A percentile compares a stretch with the other conserved stretches of the same genome.
Evolutionary conservation across 2,113 vertebrate species (phyloP).

Genomic region (Junco hyemalis): DNA sequence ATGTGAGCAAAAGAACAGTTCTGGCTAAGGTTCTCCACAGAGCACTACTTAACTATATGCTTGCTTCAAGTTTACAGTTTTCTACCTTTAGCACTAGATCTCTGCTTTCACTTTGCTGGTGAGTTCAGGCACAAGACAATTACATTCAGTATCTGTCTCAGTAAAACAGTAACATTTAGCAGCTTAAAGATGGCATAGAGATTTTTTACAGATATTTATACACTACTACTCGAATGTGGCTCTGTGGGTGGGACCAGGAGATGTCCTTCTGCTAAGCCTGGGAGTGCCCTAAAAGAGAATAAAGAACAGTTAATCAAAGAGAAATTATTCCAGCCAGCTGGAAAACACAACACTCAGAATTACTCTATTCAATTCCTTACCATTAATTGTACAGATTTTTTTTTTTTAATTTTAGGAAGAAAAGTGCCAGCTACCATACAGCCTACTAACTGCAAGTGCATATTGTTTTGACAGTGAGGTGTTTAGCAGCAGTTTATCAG

Average conservation of each 20-base stretch:
- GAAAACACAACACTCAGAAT: background rate
- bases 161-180: slow-evolving; percentile 78
- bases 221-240: slow-evolving; percentile 83
- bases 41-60: background rate
- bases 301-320: background rate
- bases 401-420: background rate
- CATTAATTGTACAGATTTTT: background rate
- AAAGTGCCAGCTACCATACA: background rate
- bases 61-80: slow-evolving; percentile 46
- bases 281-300: slow-evolving; percentile 85
- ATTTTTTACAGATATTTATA: slow-evolving; percentile 27
- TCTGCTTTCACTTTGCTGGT: slow-evolving; percentile 73
- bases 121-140: slow-evolving; percentile 76
- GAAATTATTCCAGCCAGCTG: background rate
- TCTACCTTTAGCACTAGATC: slow-evolving; percentile 32
- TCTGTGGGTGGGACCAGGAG: slow-evolving; percentile 88
- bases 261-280: slow-evolving; percentile 89
- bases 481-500: background rate
- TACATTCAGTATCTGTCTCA: slow-evolving; percentile 84
- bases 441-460: background rate
- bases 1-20: background rate
- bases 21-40: background rate
- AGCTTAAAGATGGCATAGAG: slow-evolving; percentile 68
- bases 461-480: background rate
- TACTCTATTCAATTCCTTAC: background rate